Evolutionary conservation across 2,113 vertebrate species (phyloP).

Genomic region (Chloropsis cyanopogon): DNA sequence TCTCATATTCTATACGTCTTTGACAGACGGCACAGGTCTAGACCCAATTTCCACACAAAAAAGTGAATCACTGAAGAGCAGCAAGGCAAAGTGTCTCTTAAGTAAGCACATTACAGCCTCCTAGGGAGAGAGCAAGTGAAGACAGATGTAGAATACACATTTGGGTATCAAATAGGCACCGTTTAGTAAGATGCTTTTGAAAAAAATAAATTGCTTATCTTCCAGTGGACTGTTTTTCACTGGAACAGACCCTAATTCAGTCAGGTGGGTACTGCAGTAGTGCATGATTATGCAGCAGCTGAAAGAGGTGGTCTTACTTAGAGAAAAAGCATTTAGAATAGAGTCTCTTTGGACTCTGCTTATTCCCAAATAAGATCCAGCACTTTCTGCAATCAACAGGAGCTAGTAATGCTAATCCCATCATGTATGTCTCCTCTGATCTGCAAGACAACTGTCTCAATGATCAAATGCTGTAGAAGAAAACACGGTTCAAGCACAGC

Average conservation of each 20-base stretch:
- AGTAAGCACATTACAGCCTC: neutral
- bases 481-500: neutral
- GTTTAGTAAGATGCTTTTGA: neutral
- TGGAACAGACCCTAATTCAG: neutral
- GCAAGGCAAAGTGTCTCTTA: neutral
- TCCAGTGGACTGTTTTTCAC: neutral
- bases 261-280: neutral
- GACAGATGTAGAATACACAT: neutral
- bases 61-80: neutral
- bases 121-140: neutral
- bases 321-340: neutral
- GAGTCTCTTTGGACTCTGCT: neutral
- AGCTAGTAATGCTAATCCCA: neutral
- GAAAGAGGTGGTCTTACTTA: neutral
- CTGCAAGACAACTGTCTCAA: neutral
- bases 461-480: neutral
- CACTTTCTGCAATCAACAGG: neutral
- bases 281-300: neutral
- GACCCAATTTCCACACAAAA: slow-evolving; percentile 11
- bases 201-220: neutral
- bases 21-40: slow-evolving; percentile 46
- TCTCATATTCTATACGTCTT: neutral
- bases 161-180: neutral
- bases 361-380: neutral
- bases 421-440: neutral